These are phyloP conservation scores for Calameuta filiformis DNA, from an alignment of 2,888 invertebrate species.

Conservation along the genomic window DNA sequence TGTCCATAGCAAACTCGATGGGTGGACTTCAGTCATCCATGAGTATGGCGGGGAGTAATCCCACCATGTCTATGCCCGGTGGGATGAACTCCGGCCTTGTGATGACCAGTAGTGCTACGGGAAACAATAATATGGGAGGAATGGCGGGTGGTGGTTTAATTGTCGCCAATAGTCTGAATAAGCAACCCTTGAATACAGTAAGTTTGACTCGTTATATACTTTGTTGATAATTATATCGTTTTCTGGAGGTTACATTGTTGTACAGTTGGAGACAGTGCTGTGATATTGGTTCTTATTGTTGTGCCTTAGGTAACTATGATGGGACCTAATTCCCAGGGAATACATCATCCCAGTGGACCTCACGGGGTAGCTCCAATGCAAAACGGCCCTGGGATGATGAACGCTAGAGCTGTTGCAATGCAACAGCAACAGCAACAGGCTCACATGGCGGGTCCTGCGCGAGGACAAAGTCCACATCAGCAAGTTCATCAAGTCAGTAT, in stretches of 20 bases:
- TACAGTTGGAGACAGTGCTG: neutral
- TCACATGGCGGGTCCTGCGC: slow-evolving; percentile 57
- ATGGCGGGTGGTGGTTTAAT: slow-evolving; percentile 81
- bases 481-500: slow-evolving; percentile 65
- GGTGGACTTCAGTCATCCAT: slow-evolving; percentile 70
- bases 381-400: slow-evolving; percentile 80
- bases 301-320: slow-evolving; percentile 69
- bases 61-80: slow-evolving; percentile 62
- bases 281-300: neutral
- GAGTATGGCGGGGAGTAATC: slow-evolving; percentile 70
- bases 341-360: slow-evolving; percentile 59
- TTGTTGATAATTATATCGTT: neutral
- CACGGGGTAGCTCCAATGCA: slow-evolving; percentile 70
- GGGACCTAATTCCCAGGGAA: slow-evolving; percentile 67
- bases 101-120: slow-evolving; percentile 81
- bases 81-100: slow-evolving; percentile 75
- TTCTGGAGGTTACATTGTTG: neutral
- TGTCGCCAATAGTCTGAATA: slow-evolving; percentile 80
- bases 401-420: slow-evolving; percentile 66
- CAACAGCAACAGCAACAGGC: slow-evolving; percentile 63
- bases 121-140: slow-evolving; percentile 67
- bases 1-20: slow-evolving; percentile 66
- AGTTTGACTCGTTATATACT: slow-evolving; percentile 12
- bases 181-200: slow-evolving; percentile 71
- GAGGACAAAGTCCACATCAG: slow-evolving; percentile 65